Evolutionary conservation across 2,113 vertebrate genomes (phyloP).

Genomic region (Muscicapa adusta): DNA sequence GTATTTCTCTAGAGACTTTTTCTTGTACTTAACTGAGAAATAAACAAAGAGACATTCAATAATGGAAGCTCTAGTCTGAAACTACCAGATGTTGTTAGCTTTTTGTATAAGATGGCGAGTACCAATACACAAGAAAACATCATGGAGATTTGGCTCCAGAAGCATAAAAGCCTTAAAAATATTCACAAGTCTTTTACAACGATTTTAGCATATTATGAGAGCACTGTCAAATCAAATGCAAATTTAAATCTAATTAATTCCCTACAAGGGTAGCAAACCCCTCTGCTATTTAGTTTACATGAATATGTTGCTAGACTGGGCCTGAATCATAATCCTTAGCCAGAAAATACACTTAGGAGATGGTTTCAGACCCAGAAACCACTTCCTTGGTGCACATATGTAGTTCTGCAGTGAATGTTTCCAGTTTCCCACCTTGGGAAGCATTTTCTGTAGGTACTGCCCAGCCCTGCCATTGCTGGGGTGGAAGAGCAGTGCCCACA

Average conservation of each 20-base stretch:
- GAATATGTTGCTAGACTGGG: background rate
- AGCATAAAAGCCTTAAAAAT: background rate
- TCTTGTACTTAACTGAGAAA: background rate
- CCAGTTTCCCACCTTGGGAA: background rate
- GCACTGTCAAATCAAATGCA: background rate
- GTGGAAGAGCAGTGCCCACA: background rate
- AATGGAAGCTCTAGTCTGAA: background rate
- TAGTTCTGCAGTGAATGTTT: background rate
- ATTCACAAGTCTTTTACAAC: background rate
- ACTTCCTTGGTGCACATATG: background rate
- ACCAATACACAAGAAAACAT: background rate
- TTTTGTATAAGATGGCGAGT: background rate
- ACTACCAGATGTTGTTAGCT: background rate
- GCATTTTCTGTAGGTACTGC: background rate
- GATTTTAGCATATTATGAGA: background rate
- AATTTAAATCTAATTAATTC: background rate
- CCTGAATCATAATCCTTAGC: background rate
- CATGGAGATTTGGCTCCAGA: background rate
- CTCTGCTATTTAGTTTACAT: background rate
- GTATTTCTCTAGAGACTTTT: background rate
- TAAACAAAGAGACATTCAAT: background rate
- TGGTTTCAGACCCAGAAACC: background rate
- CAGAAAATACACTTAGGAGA: background rate
- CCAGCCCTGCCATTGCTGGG: background rate
- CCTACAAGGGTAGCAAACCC: background rate